Base-by-base conservation (phyloP, 1,140 invertebrate species). In the Eciton burchellii region DNA sequence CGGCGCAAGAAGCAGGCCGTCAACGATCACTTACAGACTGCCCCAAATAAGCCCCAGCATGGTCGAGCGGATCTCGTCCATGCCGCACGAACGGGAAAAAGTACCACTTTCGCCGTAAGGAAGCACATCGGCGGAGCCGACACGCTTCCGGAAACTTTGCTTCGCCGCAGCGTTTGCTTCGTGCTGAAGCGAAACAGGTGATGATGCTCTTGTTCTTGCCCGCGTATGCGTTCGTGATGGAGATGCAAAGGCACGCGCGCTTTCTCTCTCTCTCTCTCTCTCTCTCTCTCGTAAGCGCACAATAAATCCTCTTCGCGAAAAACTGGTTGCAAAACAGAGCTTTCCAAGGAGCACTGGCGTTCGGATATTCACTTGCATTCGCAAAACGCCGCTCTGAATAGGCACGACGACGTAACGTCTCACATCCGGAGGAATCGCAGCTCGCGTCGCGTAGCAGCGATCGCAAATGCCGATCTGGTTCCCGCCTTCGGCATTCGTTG, bases 21-120 rank as follows among this genome's bases (percentile, higher is more conserved):
- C 59, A 66, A 83, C 84, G 84, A 83, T 85, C 84, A 81, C 84
- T 60, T 83, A 83, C 43, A 52, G 73, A 79, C 63, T 56, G 65
- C 72, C 73, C 81, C 77, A 85, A 83, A 83, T 85, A 83, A 85
- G 76, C 24, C n/a, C 16, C 16, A 52, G 62, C 35, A 41, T 72
- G 16, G 66, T 49, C 52, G 62, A 81, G 65, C 72, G 54, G n/a
- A 49, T 47, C 49, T 29, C 45, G 57, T 52, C 62, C 43, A 21
- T 72, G 66, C 19, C 41, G 24, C 14, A 26, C 52, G 35, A 60
- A 81, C 24, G 21, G n/a, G 57, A 41, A 59, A 81, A 72, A 29
- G 45, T 57, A 57, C 35, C 19, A 24, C 35, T 68, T 29, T 54
- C 59, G 19, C 19, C 52, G 1, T 49, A 35, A 65, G 29, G n/a